Evolutionary conservation across 2,797 vertebrate genomes (phyloP).

Genomic region (Pelobates cultripes): DNA sequence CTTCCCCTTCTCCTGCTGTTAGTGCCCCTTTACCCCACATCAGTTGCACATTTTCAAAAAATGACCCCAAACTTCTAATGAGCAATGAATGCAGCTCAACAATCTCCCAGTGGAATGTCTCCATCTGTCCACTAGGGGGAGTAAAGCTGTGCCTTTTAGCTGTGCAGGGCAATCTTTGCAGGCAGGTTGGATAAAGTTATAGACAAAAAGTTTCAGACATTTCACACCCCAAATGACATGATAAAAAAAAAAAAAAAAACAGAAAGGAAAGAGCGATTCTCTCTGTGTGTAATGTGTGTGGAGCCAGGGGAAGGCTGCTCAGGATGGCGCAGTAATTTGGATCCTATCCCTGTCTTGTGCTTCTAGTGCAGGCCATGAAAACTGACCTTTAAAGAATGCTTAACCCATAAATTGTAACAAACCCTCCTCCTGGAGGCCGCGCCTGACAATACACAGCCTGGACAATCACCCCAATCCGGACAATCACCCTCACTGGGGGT

Average conservation of each 20-base stretch:
- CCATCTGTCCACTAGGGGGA: slow-evolving; percentile 82
- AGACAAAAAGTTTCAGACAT: slow-evolving; percentile 75
- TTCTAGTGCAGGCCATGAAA: neutral
- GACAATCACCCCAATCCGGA: neutral
- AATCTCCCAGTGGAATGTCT: slow-evolving; percentile 64
- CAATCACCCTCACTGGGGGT: no score
- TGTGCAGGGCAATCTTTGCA: slow-evolving; percentile 55
- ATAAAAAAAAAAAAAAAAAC: slow-evolving; percentile 21
- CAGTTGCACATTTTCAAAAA: no score
- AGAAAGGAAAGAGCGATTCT: slow-evolving; percentile 15
- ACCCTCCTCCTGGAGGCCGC: neutral
- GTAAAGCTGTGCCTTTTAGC: slow-evolving; percentile 70
- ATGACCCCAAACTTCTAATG: no score
- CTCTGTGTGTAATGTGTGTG: slow-evolving; percentile 59
- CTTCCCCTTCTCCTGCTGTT: neutral
- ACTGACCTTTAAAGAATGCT: slow-evolving; percentile 17
- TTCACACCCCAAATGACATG: slow-evolving; percentile 68
- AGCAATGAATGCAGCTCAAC: slow-evolving; percentile 57
- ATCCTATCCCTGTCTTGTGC: neutral
- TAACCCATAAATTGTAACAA: slow-evolving; percentile 3
- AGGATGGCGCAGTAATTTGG: slow-evolving; percentile 9
- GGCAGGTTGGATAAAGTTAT: slow-evolving; percentile 72
- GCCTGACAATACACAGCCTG: neutral
- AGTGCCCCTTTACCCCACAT: neutral
- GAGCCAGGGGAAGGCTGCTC: slow-evolving; percentile 3